phyloP scores from a whole-genome alignment of 2,797 vertebrate species.

The Darevskia nairensis region DNA sequence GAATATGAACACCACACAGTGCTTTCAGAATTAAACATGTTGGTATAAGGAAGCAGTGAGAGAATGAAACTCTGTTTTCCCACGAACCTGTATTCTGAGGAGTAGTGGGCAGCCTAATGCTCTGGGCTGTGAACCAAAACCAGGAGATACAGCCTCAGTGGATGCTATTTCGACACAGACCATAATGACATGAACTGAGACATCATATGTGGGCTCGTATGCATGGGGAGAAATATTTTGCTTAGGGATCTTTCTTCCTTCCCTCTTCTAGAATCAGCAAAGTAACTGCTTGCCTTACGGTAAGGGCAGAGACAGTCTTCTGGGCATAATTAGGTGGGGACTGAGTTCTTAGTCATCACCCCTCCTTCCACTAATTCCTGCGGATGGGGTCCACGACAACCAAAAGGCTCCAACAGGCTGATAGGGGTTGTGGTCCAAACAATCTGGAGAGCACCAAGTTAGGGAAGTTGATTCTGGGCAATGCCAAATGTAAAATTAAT shows the following conservation, averaged over 20 bases:
- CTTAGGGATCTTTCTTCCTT: neutral
- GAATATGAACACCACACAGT: neutral
- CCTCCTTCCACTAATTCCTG: too few species aligned
- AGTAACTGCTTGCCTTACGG: fast-evolving
- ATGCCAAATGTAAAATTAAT: neutral
- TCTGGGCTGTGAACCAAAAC: neutral
- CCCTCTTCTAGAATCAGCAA: neutral
- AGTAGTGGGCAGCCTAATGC: neutral
- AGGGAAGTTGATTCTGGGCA: neutral
- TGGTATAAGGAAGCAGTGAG: too few species aligned
- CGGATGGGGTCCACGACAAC: neutral
- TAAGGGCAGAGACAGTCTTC: neutral
- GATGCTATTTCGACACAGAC: neutral
- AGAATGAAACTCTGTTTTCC: neutral
- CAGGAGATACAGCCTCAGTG: neutral
- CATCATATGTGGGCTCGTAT: neutral
- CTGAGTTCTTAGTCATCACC: too few species aligned
- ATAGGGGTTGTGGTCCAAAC: neutral
- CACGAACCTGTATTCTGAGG: neutral
- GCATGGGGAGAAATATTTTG: neutral
- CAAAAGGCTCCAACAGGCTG: neutral
- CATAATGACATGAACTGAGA: too few species aligned
- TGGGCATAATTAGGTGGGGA: neutral
- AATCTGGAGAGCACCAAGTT: neutral
- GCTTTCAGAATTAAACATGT: neutral